These are phyloP conservation scores for Calidris pygmaea DNA, from an alignment of 2,113 vertebrate species.

Conservation along the genomic window DNA sequence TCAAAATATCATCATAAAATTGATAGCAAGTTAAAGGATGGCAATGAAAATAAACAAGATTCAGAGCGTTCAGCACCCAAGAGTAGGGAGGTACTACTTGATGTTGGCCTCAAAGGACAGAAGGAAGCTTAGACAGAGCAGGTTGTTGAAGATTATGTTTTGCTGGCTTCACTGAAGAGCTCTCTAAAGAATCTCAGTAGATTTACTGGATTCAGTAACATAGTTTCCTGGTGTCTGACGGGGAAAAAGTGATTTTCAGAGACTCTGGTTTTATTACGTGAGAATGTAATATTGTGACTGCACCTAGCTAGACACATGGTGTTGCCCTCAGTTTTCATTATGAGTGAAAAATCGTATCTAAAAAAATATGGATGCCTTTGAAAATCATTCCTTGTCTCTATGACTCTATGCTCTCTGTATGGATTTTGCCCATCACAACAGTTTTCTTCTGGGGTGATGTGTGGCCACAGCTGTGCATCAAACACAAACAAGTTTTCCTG, in stretches of 20 bases:
- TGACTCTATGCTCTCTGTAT: neutral
- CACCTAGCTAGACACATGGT: neutral
- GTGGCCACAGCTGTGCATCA: neutral
- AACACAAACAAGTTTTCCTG: neutral
- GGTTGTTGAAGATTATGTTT: neutral
- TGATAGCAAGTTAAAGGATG: neutral
- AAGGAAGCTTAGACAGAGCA: neutral
- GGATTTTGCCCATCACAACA: neutral
- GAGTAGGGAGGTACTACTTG: neutral
- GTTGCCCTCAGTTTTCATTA: neutral
- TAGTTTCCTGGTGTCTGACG: neutral
- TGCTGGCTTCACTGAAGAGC: neutral
- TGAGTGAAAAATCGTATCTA: neutral
- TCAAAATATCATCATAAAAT: neutral
- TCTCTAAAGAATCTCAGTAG: neutral
- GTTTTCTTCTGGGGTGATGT: neutral
- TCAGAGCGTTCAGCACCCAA: neutral
- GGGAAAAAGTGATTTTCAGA: neutral
- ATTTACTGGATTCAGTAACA: slow-evolving; percentile 17
- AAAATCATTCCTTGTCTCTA: neutral
- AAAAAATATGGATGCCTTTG: neutral
- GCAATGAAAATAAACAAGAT: slow-evolving; percentile 28
- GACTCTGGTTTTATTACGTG: neutral
- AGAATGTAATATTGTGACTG: neutral
- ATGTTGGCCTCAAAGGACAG: neutral